These are phyloP conservation scores for Oxytorus armatus DNA, from an alignment of 2,888 invertebrate species.

Conservation along the genomic window DNA sequence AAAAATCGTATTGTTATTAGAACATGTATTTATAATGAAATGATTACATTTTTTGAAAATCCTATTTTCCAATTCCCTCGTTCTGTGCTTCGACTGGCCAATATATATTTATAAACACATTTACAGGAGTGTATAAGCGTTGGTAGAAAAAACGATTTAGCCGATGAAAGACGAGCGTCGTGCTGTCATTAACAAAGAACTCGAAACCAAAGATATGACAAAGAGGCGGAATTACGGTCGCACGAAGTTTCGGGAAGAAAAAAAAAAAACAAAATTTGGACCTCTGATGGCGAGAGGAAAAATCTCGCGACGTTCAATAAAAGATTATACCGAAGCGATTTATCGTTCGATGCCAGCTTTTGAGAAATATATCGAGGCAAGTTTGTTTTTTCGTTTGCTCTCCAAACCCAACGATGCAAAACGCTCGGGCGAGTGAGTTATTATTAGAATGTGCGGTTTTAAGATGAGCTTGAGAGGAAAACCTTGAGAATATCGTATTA, in stretches of 20 bases:
- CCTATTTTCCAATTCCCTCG: too few species aligned
- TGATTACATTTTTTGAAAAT: too few species aligned
- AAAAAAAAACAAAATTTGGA: background rate
- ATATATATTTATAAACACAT: background rate
- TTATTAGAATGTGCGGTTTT: constrained; percentile 41
- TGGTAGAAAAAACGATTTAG: constrained; percentile 14
- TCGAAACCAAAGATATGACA: constrained; percentile 31
- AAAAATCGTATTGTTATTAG: too few species aligned
- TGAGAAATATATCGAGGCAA: constrained; percentile 5
- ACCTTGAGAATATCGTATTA: constrained; percentile 54
- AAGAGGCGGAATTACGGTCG: background rate
- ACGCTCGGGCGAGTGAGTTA: constrained; percentile 3
- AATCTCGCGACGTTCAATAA: too few species aligned
- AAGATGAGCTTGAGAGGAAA: constrained; percentile 32
- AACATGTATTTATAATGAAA: too few species aligned
- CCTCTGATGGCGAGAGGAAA: background rate
- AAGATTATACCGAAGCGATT: too few species aligned
- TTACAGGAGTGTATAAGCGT: constrained; percentile 10
- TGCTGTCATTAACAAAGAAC: constrained; percentile 19
- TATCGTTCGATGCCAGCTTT: background rate
- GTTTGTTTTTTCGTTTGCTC: background rate
- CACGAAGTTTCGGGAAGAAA: too few species aligned
- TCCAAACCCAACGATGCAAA: background rate
- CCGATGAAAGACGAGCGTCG: background rate
- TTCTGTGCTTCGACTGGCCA: too few species aligned